Base-by-base conservation (phyloP, 1,140 invertebrate genomes). In the Paraescarpia echinospica region DNA sequence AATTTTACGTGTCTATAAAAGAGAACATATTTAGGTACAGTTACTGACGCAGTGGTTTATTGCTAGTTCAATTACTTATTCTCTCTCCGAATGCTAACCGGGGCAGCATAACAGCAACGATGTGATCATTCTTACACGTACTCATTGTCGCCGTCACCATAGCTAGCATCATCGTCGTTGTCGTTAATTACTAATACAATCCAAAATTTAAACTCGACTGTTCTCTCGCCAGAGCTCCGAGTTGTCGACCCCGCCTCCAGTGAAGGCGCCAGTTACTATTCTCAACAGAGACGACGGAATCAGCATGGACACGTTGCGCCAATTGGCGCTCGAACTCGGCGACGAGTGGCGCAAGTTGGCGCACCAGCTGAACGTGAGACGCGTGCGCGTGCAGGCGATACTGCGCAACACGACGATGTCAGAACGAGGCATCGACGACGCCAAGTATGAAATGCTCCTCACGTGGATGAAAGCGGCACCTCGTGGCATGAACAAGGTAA, bases 301-400 rank as follows among this genome's bases (percentile, higher is more conserved):
- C 89, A 90, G 35, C n/a, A 41, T 35, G 89, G 51, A 59, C 51
- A 88, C 88, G 14, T 51, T 92, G n/a, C 41, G 92, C 41, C 48
- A 88, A 4, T 18, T 92, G 33, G 48, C 92, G n/a, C 33, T 89
- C 9, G 33, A 59, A 27, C 88, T 92, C 33, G 92, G 92, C n/a
- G 92, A 92, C 59, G 92, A 92, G 88, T 92, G 92, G 92, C 92
- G 33, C 4, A 59, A 88, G 48, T 34, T 92, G 51, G 92, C 92
- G 33, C 9, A 89, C 9, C 88, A 92, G 51, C 59, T 92, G 51
- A 92, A 92, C 88, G 92, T 92, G 33, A 92, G 88, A 33, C 51
- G 88, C 18, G 33, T 77, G 33, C 41, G 92, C 18, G 34, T 92
- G 34, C 92, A 92, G 92, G 92, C 92, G 33, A 92, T 92, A 8